phyloP scores from a whole-genome alignment of 2,888 invertebrate species.

The Poecilus cupreus region DNA sequence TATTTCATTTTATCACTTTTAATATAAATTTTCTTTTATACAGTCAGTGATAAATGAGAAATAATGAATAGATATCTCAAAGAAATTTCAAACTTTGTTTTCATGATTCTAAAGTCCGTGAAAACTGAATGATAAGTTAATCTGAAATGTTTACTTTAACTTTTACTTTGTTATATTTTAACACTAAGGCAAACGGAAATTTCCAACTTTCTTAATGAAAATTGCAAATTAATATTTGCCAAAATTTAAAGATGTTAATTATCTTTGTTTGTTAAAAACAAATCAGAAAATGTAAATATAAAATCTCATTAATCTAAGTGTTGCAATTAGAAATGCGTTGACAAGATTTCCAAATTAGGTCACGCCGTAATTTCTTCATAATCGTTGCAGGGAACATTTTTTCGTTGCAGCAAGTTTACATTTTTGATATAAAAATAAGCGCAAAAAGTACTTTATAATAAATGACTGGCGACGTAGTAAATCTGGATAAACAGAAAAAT shows the following conservation, averaged over 20 bases:
- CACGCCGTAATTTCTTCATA: not conserved
- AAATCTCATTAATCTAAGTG: conserved; percentile 19
- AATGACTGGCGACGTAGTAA: conserved; percentile 48
- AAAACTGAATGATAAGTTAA: conserved; percentile 50
- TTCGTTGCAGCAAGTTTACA: not conserved
- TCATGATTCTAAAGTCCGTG: not conserved
- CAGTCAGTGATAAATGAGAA: not conserved
- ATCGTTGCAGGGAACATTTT: not conserved
- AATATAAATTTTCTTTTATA: not conserved
- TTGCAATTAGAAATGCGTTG: not conserved
- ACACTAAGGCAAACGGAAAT: conserved; percentile 8
- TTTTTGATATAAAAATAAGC: conserved; percentile 1
- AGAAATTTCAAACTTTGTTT: conserved; percentile 14
- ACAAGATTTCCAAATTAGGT: conserved; percentile 3
- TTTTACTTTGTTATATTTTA: conserved; percentile 43
- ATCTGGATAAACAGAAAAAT: conserved; percentile 55
- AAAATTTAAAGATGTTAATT: conserved; percentile 30
- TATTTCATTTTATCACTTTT: not conserved
- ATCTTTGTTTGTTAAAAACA: conserved; percentile 1
- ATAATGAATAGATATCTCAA: conserved; percentile 19
- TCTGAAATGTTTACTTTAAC: conserved; percentile 32
- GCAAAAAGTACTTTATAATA: conserved; percentile 42
- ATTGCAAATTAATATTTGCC: conserved; percentile 39
- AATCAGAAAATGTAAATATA: conserved; percentile 21
- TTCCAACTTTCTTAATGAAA: conserved; percentile 40